Evolutionary conservation across 2,888 invertebrate genomes (phyloP), one percentile per base, ranked within the genome.

Genomic region (Scrobipalpa costella): DNA sequence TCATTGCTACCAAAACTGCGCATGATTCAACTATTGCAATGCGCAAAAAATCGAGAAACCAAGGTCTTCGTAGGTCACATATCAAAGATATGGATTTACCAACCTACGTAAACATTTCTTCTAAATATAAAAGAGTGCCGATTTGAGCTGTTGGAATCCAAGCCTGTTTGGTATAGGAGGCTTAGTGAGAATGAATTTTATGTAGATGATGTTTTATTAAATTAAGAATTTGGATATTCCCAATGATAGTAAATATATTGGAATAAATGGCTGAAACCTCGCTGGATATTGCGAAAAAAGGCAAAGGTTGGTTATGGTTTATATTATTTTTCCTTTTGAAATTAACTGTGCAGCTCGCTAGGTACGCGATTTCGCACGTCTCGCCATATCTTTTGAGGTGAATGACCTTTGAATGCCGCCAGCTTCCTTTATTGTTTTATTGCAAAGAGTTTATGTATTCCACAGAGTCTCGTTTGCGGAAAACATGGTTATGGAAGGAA

Each of bases 321-420:
- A 38, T n/a, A 27, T 27, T 27, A 27, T 3, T 40, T n/a, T 44
- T 36, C n/a, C 8, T 44, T n/a, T 7, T 44, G n/a, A 44, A n/a
- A 3, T 44, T 50, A 50, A 50, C 9, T 50, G 50, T 50, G 19
- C 19, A 50, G 9, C 9, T 19, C 19, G 9, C 49, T 19, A 52
- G 52, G 52, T 52, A 52, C n/a, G n/a, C 27, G 11, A 19, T 52
- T 52, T 52, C 27, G 52, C 52, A 52, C 33, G 19, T 21, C 47
- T 40, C 15, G 44, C 47, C 33, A 33, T 47, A 47, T 60, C 27
- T 27, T 27, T 27, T 27, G n/a, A 60, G 47, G 59, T 60, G 47
- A 47, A 5, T 11, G 47, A 60, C 59, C 59, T 47, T n/a, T 60
- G 44, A 47, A 60, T 60, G 49, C n/a, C 47, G n/a, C 33, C 33